Conservation (phyloP, 2,797 vertebrate genomes). For the Trematomus bernacchii region DNA sequence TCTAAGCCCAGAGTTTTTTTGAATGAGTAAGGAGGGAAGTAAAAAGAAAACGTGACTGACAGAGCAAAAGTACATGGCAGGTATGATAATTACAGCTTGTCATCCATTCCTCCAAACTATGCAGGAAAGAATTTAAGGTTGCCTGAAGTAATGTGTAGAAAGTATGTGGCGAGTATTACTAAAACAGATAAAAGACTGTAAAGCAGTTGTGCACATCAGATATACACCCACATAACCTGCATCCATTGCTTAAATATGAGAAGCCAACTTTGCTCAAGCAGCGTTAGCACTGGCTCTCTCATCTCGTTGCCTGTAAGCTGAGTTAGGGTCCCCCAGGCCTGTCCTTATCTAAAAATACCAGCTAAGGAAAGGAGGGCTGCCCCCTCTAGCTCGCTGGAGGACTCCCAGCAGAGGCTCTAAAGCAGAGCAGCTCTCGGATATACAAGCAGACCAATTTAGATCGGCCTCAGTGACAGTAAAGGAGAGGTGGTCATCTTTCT, state of each 20-base stretch:
- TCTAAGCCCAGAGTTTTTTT: neutral
- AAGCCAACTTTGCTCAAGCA: conserved; percentile 66
- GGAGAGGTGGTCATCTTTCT: conserved; percentile 52
- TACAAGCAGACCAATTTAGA: conserved; percentile 78
- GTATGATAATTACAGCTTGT: neutral
- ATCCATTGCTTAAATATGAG: conserved; percentile 51
- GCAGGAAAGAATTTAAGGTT: conserved; percentile 8
- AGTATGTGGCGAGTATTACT: neutral
- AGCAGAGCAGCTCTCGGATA: conserved; percentile 66
- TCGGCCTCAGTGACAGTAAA: conserved; percentile 63
- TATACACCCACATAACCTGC: conserved; percentile 63
- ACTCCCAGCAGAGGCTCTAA: conserved; percentile 78
- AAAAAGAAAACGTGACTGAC: neutral
- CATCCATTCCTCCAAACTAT: neutral
- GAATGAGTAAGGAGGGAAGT: neutral
- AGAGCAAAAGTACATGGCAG: neutral
- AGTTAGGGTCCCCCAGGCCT: conserved; percentile 77
- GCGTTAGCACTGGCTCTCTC: conserved; percentile 48
- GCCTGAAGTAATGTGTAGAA: neutral
- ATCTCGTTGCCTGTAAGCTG: conserved; percentile 66
- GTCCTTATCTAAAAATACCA: conserved; percentile 76
- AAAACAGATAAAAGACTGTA: conserved; percentile 24
- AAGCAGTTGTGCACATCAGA: conserved; percentile 46
- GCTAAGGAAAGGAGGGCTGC: conserved; percentile 76
- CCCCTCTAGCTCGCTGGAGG: conserved; percentile 72